Base-by-base conservation (phyloP, 2,797 vertebrate species). In the Paratrypauchen microcephalus region DNA sequence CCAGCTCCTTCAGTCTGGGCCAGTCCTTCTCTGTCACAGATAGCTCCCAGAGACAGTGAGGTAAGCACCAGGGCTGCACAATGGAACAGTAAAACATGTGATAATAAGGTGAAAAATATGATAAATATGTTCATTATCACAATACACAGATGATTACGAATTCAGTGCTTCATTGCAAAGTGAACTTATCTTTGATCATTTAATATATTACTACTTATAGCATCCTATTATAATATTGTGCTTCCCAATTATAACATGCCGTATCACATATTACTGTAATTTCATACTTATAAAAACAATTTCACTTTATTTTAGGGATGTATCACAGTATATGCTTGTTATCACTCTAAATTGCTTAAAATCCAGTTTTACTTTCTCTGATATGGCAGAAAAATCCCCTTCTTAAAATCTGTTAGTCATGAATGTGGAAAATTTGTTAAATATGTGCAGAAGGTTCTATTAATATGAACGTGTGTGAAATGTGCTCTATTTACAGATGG, bases 1-100 rank as follows among this genome's bases (percentile, higher is more conserved):
- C 81, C 52, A 77, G 81, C 82, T 88, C 85, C 87, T 84, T 87
- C 73, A 87, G 73, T 88, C 82, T 67, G 72, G 79, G 74, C 74
- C 59, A 83, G 79, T 80, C 86, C 73, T 77, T 80, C 87, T 84
- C 77, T 83, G 82, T 87, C 84, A 82, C 80, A 4, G 79, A 74
- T 80, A 80, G 77, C 83, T 74, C 72, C 48, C 67, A 78, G 80
- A 83, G 78, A 87, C 78, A 83, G 81, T 66, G 78, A 84, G 74
- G 86, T 83, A 86, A 81, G 79, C 73, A 61, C 83, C 19, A 19
- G 30, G 16, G 16, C 57, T 19, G 59, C 59, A 41, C 59, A 41
- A 2, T 21, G 41, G 41, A 45, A 23, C 16, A n/a, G n/a, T 18
- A n/a, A 39, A 39, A 32, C 2, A 36, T 61, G 21, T 21, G n/a